Conservation (phyloP, 35 echinoderm and acorn worm genomes). For the Lytechinus variegatus region DNA sequence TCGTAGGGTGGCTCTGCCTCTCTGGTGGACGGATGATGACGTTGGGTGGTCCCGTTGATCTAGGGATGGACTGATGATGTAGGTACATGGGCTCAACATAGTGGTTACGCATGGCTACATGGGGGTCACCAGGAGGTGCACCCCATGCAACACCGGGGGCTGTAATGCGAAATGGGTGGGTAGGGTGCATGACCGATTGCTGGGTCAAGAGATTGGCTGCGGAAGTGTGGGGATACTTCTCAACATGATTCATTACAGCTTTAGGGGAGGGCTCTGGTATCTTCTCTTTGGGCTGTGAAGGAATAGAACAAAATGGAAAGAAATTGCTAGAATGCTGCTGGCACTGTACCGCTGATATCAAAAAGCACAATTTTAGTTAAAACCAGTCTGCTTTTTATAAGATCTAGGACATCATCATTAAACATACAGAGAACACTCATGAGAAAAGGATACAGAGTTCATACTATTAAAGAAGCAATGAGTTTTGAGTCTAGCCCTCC, state of each 20-base stretch:
- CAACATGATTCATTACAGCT: conserved; percentile 17
- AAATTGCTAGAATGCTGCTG: neutral
- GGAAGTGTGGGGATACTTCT: neutral
- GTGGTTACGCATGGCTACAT: conserved; percentile 7
- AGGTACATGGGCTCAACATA: conserved; percentile 49
- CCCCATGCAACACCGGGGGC: neutral
- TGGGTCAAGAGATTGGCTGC: neutral
- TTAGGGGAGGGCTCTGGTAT: conserved; percentile 17
- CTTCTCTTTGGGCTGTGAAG: conserved; percentile 35
- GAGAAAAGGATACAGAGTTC: too few relatives aligned
- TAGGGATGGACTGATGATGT: conserved; percentile 1
- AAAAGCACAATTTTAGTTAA: too few relatives aligned
- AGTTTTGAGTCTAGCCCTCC: too few relatives aligned
- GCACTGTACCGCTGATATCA: too few relatives aligned
- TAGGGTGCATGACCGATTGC: neutral
- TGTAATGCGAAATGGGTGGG: neutral
- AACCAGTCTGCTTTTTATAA: too few relatives aligned
- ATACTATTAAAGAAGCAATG: too few relatives aligned
- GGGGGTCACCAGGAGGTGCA: neutral
- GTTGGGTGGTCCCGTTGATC: neutral
- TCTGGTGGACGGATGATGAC: neutral
- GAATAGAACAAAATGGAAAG: neutral
- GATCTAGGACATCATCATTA: too few relatives aligned
- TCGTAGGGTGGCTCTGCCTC: neutral
- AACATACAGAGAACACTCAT: too few relatives aligned